Percentiles rank a stretch among this genome's conserved stretches.
Conservation (phyloP, 2,888 invertebrate genomes). For the Philhelius pedissequus region DNA sequence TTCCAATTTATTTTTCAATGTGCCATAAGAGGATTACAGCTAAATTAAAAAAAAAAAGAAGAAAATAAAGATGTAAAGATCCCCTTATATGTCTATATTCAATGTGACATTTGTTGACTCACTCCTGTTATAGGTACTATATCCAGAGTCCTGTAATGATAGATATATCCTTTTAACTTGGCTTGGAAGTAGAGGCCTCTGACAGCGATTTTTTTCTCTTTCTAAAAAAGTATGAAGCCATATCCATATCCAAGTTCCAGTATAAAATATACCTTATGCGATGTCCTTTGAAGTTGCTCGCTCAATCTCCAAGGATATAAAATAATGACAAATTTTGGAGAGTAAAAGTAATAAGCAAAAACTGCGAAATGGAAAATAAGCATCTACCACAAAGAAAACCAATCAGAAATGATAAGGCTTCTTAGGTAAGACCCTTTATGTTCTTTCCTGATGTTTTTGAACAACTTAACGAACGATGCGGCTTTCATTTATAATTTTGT, state of each 20-base stretch:
- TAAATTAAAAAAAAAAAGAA: conserved; percentile 48
- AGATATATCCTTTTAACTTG: conserved; percentile 22
- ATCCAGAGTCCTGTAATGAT: background rate
- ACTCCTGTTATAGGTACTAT: background rate
- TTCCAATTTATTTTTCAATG: conserved; percentile 62
- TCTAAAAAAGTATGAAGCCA: conserved; percentile 36
- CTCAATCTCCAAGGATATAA: conserved; percentile 50
- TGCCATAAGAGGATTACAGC: conserved; percentile 54
- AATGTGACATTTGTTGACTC: conserved; percentile 34
- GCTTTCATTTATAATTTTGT: background rate
- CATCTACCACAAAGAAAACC: conserved; percentile 33
- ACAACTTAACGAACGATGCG: background rate
- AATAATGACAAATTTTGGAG: conserved; percentile 48
- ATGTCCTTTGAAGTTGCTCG: conserved; percentile 47
- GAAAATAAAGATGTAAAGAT: background rate
- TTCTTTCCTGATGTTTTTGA: background rate
- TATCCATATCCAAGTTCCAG: conserved; percentile 12
- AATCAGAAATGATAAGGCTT: conserved; percentile 44
- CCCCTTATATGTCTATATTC: conserved; percentile 16
- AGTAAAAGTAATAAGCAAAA: conserved; percentile 34
- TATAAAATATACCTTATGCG: conserved; percentile 25
- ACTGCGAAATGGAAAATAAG: conserved; percentile 9
- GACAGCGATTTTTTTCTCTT: background rate
- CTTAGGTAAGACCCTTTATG: conserved; percentile 8
- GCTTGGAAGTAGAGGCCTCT: conserved; percentile 27